Base-by-base conservation (phyloP, 2,113 vertebrate species). In the Seriola rivoliana region DNA sequence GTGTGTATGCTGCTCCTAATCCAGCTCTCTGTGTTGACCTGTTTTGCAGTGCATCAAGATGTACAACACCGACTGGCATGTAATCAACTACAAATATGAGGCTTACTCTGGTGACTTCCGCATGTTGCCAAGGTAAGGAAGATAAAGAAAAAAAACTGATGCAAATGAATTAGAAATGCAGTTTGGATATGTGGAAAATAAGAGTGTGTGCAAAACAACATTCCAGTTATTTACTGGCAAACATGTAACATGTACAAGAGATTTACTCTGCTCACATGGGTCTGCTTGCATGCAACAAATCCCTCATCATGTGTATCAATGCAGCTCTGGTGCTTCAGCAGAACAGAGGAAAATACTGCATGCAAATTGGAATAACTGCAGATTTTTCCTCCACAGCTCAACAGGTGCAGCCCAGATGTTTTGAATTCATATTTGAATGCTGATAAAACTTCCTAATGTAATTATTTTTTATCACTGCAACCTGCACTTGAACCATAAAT, bases 31-130 rank as follows among this genome's bases (percentile, higher is more conserved):
- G 23, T 85, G 62, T 71, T 80, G 21, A 48, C 58, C 54, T 78
- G 76, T 89, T 90, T 95, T 94, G 78, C 95, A 99, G 98, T 99
- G 98, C 92, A 99, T 99, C 95, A 98, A 97, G 95, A 97, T 96
- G 90, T 99, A 99, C 92, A 98, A 97, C 94, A 97, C 96, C 3
- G 97, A 98, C 93, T 99, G 98, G 97, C 95, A 96, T 0, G 94
- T 97, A 42, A 96, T 99, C 83, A 99, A 96, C 95, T 99, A 98
- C 95, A 99, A 99, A 84, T 99, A 99, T 46, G 98, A 99, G 88
- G 97, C 97, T 50, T 99, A 97, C 93, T 98, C 97, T 0, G 97
- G 97, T 14, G 98, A 99, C 91, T 99, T 99, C 92, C 96, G 97
- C 85, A 96, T 96, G 94, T 92, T 99, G 92, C 98, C 98, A 0